phyloP scores from a whole-genome alignment of 2,888 invertebrate genomes.

The Ferdinandea cuprea region DNA sequence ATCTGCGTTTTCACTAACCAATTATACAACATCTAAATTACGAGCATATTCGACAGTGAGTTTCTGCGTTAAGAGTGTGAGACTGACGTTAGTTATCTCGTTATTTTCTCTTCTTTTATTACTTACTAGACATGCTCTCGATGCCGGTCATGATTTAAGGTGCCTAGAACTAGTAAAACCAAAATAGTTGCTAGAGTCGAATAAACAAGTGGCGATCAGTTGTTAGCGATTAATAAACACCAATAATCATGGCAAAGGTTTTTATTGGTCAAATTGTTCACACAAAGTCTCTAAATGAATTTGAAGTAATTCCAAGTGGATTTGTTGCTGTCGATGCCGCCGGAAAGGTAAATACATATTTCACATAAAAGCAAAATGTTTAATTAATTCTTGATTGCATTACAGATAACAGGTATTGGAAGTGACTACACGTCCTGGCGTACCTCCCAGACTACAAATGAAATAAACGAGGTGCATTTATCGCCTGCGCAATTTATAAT shows the following conservation, averaged over 20 bases:
- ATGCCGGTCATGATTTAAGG: too few relatives aligned
- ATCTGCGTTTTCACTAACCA: too few relatives aligned
- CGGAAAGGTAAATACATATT: constrained; percentile 86
- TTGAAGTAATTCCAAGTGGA: constrained; percentile 84
- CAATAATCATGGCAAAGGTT: constrained; percentile 77
- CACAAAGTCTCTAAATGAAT: constrained; percentile 81
- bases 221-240: neutral
- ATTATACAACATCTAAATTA: too few relatives aligned
- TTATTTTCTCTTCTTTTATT: too few relatives aligned
- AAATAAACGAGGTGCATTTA: constrained; percentile 77
- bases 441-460: constrained; percentile 10
- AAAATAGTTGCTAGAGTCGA: too few relatives aligned
- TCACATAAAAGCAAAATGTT: constrained; percentile 1
- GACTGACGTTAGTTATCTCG: too few relatives aligned
- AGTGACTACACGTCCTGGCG: constrained; percentile 78
- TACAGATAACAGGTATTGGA: constrained; percentile 83
- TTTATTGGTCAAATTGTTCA: constrained; percentile 82
- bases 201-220: too few relatives aligned
- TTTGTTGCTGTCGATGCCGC: constrained; percentile 84
- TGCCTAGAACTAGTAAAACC: too few relatives aligned
- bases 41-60: too few relatives aligned
- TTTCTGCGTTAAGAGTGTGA: too few relatives aligned
- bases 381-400: neutral
- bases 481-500: constrained; percentile 88
- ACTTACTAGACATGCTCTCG: too few relatives aligned